These are phyloP conservation scores for Penaeus chinensis DNA, from an alignment of 1,140 invertebrate genomes.

Conservation along the genomic window DNA sequence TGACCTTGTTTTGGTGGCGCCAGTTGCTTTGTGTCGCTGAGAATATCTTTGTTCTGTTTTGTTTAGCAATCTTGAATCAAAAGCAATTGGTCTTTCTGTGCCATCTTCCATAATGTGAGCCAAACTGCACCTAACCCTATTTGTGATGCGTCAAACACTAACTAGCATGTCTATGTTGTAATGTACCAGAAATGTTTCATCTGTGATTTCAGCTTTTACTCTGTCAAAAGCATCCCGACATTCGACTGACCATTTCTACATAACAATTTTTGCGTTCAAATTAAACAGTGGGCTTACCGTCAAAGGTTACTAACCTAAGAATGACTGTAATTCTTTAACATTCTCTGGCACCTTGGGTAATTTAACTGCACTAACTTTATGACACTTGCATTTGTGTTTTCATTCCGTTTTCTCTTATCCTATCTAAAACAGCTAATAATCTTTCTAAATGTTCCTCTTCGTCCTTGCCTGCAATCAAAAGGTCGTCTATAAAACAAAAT, in stretches of 20 bases:
- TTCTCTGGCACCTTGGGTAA: background rate
- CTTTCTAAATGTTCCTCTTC: background rate
- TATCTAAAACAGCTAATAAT: background rate
- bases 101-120: constrained; percentile 65
- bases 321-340: constrained; percentile 29
- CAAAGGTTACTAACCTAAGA: background rate
- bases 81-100: constrained; percentile 68
- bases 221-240: constrained; percentile 14
- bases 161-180: background rate
- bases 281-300: background rate
- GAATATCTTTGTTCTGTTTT: constrained; percentile 70
- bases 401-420: too few species aligned
- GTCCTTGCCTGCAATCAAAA: constrained; percentile 4
- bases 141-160: constrained; percentile 63
- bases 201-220: constrained; percentile 1
- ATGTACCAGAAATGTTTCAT: constrained; percentile 3
- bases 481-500: constrained; percentile 9
- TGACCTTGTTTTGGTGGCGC: too few species aligned
- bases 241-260: constrained; percentile 17
- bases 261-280: background rate
- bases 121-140: constrained; percentile 68
- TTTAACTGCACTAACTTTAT: background rate
- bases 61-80: constrained; percentile 68
- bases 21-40: constrained; percentile 24
- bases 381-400: background rate